Conservation (phyloP, 2,888 invertebrate genomes). For the Lasioglossum calceatum region DNA sequence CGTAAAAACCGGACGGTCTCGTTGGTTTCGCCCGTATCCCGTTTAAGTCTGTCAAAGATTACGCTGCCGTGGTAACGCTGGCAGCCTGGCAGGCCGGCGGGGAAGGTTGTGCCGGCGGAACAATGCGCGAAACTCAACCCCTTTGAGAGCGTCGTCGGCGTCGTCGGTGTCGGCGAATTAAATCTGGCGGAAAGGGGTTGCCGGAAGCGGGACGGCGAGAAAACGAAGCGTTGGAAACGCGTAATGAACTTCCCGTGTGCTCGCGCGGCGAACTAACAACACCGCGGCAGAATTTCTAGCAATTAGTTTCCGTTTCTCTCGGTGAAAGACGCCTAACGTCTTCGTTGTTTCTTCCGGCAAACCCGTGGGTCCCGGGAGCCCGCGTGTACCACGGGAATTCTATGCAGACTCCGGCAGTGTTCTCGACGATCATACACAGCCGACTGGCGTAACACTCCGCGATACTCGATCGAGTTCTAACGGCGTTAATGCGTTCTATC, state of each 20-base stretch:
- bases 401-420: neutral
- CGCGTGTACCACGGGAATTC: neutral
- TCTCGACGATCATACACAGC: conserved; percentile 15
- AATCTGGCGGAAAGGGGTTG: conserved; percentile 33
- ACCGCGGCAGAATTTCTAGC: conserved; percentile 59
- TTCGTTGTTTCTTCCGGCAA: conserved; percentile 32
- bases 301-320: conserved; percentile 70
- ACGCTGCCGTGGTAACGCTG: conserved; percentile 17
- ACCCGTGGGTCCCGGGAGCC: neutral
- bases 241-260: conserved; percentile 56
- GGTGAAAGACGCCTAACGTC: conserved; percentile 34
- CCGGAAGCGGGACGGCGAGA: conserved; percentile 19
- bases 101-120: neutral
- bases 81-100: neutral
- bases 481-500: neutral
- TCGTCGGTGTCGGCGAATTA: conserved; percentile 35
- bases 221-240: conserved; percentile 49
- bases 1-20: conserved; percentile 10
- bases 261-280: conserved; percentile 1
- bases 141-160: neutral
- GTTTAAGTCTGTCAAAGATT: conserved; percentile 20
- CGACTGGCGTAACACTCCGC: neutral
- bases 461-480: neutral
- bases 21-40: neutral
- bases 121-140: conserved; percentile 40